Percentiles rank a stretch among this genome's conserved stretches.
Conservation (phyloP, 2,888 invertebrate genomes). For the Xylota segnis region DNA sequence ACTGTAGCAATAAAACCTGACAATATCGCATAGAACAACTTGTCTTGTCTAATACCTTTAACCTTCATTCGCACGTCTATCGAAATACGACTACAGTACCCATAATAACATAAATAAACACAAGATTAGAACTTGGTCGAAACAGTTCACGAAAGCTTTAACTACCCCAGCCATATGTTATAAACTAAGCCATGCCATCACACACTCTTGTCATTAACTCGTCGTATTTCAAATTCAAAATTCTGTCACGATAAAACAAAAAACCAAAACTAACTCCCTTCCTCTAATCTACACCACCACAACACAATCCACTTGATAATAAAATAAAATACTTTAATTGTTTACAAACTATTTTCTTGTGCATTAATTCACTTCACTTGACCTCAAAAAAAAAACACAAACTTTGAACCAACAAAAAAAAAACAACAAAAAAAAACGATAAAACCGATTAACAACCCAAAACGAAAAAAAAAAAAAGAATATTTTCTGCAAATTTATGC, state of each 20-base stretch:
- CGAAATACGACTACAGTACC: neutral
- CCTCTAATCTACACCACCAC: slow-evolving; percentile 12
- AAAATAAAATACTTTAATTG: neutral
- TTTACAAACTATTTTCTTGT: slow-evolving; percentile 20
- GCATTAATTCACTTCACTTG: slow-evolving; percentile 24
- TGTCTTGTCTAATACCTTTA: neutral
- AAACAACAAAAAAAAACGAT: slow-evolving; percentile 24
- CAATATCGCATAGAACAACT: too few species aligned
- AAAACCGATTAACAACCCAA: slow-evolving; percentile 33
- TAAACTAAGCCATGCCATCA: neutral
- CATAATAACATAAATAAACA: neutral
- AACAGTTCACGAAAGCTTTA: neutral
- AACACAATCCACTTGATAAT: slow-evolving; percentile 16
- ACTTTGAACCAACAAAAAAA: slow-evolving; percentile 29
- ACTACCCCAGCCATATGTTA: neutral
- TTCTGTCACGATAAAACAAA: slow-evolving; percentile 1
- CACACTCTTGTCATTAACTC: slow-evolving; percentile 1
- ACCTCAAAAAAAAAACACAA: slow-evolving; percentile 30
- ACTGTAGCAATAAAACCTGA: too few species aligned
- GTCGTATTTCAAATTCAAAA: neutral
- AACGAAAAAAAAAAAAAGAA: neutral
- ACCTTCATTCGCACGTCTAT: neutral
- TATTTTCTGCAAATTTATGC: slow-evolving; percentile 14
- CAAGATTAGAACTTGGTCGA: neutral
- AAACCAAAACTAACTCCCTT: neutral